Percentiles rank a stretch among this genome's conserved stretches.
phyloP scores from a whole-genome alignment of 2,888 invertebrate species.

The Gnatocerus cornutus region DNA sequence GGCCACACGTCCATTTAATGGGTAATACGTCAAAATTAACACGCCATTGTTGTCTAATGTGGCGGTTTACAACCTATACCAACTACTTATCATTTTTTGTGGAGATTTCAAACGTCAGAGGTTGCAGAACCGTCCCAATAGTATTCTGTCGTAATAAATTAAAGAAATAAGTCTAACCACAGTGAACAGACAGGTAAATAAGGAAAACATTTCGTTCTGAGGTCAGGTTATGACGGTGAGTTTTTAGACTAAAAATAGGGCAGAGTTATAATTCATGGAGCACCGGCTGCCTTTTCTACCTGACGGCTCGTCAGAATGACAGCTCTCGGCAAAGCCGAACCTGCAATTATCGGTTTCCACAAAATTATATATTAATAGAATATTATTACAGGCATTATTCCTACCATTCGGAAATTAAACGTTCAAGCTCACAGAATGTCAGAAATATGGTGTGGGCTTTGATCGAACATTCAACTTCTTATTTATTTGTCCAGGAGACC shows the following conservation, averaged over 20 bases:
- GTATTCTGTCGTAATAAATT: slow-evolving; percentile 54
- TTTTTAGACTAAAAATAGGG: slow-evolving; percentile 44
- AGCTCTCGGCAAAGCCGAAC: slow-evolving; percentile 53
- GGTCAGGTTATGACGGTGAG: neutral
- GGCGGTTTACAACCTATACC: slow-evolving; percentile 45
- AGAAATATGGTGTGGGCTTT: slow-evolving; percentile 46
- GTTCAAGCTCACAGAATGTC: slow-evolving; percentile 52
- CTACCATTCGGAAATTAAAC: slow-evolving; percentile 55
- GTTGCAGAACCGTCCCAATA: slow-evolving; percentile 44
- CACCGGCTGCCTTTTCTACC: slow-evolving; percentile 46
- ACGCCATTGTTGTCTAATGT: slow-evolving; percentile 45
- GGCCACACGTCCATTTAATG: slow-evolving; percentile 39
- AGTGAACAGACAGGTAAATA: slow-evolving; percentile 54
- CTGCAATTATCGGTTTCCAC: slow-evolving; percentile 56
- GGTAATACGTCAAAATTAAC: slow-evolving; percentile 47
- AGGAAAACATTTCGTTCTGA: slow-evolving; percentile 52
- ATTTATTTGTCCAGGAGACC: slow-evolving; percentile 46
- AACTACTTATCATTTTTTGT: slow-evolving; percentile 40
- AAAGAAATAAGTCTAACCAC: slow-evolving; percentile 54
- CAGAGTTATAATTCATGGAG: slow-evolving; percentile 47
- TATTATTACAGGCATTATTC: slow-evolving; percentile 52
- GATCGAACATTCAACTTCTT: slow-evolving; percentile 45
- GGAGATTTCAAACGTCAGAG: slow-evolving; percentile 31
- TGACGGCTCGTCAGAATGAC: slow-evolving; percentile 53
- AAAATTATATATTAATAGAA: slow-evolving; percentile 57